Conservation (phyloP, 53 echinoderm and acorn worm genomes). For the Echinometra lucunter region DNA sequence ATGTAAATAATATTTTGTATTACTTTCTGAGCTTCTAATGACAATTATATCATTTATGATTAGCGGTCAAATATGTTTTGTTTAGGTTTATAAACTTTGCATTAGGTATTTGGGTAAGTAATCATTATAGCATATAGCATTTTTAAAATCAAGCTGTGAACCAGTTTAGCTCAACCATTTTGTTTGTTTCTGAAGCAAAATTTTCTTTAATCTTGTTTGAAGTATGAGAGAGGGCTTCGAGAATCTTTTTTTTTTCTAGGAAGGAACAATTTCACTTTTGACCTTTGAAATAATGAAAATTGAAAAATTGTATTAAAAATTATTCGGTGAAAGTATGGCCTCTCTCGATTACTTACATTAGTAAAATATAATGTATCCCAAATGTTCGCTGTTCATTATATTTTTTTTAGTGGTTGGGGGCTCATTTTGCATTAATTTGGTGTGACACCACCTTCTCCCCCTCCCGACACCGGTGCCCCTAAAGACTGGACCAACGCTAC, state of each 20-base stretch:
- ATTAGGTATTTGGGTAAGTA: not conserved
- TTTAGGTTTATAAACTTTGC: not conserved
- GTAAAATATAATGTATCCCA: not conserved
- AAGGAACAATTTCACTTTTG: too few species aligned
- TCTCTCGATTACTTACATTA: not conserved
- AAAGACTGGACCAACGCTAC: too few species aligned
- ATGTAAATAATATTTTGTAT: conserved; percentile 21
- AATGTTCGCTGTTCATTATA: not conserved
- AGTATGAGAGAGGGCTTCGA: not conserved
- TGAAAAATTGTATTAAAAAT: too few species aligned
- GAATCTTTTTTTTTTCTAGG: not conserved
- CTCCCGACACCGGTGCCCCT: too few species aligned
- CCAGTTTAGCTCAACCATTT: too few species aligned
- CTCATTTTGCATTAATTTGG: too few species aligned
- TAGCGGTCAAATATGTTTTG: not conserved
- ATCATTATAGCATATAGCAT: not conserved
- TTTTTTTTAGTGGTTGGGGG: too few species aligned
- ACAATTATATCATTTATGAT: too few species aligned
- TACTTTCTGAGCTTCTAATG: too few species aligned
- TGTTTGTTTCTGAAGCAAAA: not conserved
- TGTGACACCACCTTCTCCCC: too few species aligned
- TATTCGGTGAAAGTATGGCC: too few species aligned
- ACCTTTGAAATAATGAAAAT: not conserved
- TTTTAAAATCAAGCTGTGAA: not conserved
- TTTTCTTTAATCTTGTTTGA: not conserved